Base-by-base conservation (phyloP, 2,797 vertebrate species). In the Epinephelus coioides region DNA sequence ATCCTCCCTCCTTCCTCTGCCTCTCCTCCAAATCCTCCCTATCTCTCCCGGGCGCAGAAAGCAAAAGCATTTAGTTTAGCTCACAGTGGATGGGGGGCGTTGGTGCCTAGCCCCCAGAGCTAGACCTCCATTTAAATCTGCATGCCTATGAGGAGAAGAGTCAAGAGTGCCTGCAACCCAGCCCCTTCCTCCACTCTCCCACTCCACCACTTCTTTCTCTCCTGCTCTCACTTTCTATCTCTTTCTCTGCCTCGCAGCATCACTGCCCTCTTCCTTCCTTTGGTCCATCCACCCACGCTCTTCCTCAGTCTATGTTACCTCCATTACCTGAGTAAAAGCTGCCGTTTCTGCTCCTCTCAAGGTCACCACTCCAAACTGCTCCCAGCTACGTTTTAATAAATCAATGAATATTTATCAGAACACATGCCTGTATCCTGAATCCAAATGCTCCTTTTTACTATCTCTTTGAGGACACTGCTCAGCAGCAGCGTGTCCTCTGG, bases 391-490 rank as follows among this genome's bases (percentile, higher is more conserved):
- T 94, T 95, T 94, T 91, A 95, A 95, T 95, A 95, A 94, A 95
- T 92, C 94, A 91, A 94, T 95, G 94, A 95, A 95, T 96, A 95
- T 95, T 95, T 94, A 95, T 93, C 86, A 89, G 86, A 81, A 83
- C 81, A 73, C 92, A 86, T 65, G 60, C 83, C 87, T 66, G 82
- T 79, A 75, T 88, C 80, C 79, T 73, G 89, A 94, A 94, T 94
- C 82, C 85, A 83, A 93, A 94, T 89, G 77, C 73, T 75, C 59
- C 10, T 76, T 74, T 91, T 91, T 69, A 81, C 82, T 78, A 82
- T 83, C 76, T 82, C 75, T 86, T 88, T 83, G 78, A 89, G 82
- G 84, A 83, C 79, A 56, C 53, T 40, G 77, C 82, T 82, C 68
- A 70, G 73, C 53, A 23, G 49, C 75, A 5, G 19, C 59, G 7